A percentile compares a stretch with the other conserved stretches of the same genome.
Conservation (phyloP, 2,888 invertebrate species). For the Thalpophila matura region DNA sequence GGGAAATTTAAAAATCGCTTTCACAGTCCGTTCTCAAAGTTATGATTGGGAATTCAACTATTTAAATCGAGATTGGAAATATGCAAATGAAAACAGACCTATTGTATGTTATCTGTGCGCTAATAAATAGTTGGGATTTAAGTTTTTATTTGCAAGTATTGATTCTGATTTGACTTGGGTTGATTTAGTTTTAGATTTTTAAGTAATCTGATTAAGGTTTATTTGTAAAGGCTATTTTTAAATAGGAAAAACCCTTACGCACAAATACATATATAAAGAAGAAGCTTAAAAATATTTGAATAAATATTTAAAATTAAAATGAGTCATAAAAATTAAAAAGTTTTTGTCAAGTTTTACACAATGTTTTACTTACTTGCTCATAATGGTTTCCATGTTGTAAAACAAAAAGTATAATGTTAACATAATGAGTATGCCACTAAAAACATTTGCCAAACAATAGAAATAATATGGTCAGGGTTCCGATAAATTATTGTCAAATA, state of each 20-base stretch:
- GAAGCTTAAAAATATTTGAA: not conserved
- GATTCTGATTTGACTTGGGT: not conserved
- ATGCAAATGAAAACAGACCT: constrained; percentile 70
- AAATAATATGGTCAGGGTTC: constrained; percentile 46
- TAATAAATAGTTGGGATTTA: constrained; percentile 45
- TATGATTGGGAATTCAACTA: constrained; percentile 80
- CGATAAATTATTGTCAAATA: constrained; percentile 40
- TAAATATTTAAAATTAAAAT: too few species aligned
- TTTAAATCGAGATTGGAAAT: constrained; percentile 75
- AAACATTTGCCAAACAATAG: constrained; percentile 44
- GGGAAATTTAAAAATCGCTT: constrained; percentile 75
- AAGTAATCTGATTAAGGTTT: not conserved
- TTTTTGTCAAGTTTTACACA: too few species aligned
- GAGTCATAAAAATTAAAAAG: too few species aligned
- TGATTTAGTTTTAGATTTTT: not conserved
- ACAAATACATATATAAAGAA: too few species aligned
- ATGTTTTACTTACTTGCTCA: not conserved
- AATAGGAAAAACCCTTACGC: not conserved
- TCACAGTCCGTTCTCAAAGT: constrained; percentile 68
- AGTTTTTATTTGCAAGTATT: not conserved
- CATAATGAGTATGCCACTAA: constrained; percentile 25
- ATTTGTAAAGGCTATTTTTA: not conserved
- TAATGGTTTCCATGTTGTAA: constrained; percentile 1
- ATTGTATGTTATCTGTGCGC: constrained; percentile 47
- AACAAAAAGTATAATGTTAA: not conserved